Evolutionary conservation across 2,888 invertebrate genomes (phyloP), one percentile per base, ranked within the genome.

Genomic region (Darwinula stevensoni): DNA sequence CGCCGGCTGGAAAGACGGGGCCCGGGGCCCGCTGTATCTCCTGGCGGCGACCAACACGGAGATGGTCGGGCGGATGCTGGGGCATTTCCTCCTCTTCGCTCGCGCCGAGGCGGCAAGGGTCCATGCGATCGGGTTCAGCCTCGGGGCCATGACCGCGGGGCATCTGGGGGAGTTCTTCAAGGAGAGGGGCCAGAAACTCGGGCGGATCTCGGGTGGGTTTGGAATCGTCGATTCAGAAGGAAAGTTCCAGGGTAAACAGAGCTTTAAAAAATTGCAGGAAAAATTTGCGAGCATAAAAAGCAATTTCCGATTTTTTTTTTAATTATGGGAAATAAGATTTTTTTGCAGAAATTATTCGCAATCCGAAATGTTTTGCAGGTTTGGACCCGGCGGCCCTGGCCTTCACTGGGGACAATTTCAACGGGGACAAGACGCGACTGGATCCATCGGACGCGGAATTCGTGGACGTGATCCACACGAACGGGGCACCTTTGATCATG

Each of bases 391-490:
- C 82, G 0, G 80, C 80, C 3, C 84, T 84, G 0, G 57, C 84
- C 1, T 84, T 84, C 48, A 22, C 22, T 22, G 22, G n/a, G 9
- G 9, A 9, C 9, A 82, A 84, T 52, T 68, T 74, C 30, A 80
- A 82, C 50, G 78, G 80, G 46, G 64, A 71, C 0, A 63, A 71
- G 39, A 80, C 73, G 1, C 62, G 82, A 1, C 52, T 84, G 32
- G 84, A 84, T 48, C 67, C 68, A 37, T 61, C 61, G 0, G 84
- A 84, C 48, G 84, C 84, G 0, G 62, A 63, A 34, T 82, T 80
- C 47, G 82, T 84, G 2, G 82, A 84, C 48, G 82, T 84, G 2
- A 80, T 84, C 38, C 84, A 84, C 49, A 78, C 78, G 32, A 84
- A 84, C 47, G 84, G 82, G 0, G 82, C 82, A 48, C 78, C 76